phyloP scores from a whole-genome alignment of 2,888 invertebrate genomes.

The Noctuana brunneofusca region DNA sequence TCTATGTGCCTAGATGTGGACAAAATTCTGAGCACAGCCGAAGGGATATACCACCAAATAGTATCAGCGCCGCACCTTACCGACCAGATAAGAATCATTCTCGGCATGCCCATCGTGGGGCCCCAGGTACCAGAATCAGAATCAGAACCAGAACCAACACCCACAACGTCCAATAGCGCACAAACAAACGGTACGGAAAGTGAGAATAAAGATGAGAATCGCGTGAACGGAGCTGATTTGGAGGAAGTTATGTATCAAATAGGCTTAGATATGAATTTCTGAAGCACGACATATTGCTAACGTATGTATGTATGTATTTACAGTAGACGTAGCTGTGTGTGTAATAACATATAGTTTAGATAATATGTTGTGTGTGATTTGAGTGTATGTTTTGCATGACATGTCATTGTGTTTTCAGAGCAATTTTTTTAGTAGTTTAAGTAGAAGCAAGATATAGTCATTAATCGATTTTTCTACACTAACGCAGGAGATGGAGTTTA shows the following conservation, averaged over 20 bases:
- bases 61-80: slow-evolving; percentile 87
- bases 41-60: slow-evolving; percentile 95
- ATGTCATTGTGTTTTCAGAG: too few species aligned
- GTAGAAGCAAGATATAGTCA: too few species aligned
- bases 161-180: slow-evolving; percentile 38
- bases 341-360: slow-evolving; percentile 8
- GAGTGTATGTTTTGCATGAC: too few species aligned
- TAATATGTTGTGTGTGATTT: background rate
- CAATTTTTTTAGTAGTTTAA: too few species aligned
- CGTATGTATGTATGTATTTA: slow-evolving; percentile 35
- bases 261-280: slow-evolving; percentile 81
- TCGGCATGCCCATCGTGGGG: slow-evolving; percentile 80
- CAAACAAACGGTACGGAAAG: slow-evolving; percentile 51
- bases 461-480: too few species aligned
- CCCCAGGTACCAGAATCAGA: slow-evolving; percentile 21
- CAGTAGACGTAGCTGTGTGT: slow-evolving; percentile 28
- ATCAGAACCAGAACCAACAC: slow-evolving; percentile 37
- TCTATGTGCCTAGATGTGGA: slow-evolving; percentile 93
- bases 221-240: slow-evolving; percentile 56
- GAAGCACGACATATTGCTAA: slow-evolving; percentile 53
- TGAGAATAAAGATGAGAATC: slow-evolving; percentile 38
- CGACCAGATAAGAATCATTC: slow-evolving; percentile 87
- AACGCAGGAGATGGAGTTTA: too few species aligned
- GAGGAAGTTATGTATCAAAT: slow-evolving; percentile 84
- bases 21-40: slow-evolving; percentile 91